Base-by-base conservation (phyloP, 2,113 vertebrate genomes). In the Thoracochromis brauschi region DNA sequence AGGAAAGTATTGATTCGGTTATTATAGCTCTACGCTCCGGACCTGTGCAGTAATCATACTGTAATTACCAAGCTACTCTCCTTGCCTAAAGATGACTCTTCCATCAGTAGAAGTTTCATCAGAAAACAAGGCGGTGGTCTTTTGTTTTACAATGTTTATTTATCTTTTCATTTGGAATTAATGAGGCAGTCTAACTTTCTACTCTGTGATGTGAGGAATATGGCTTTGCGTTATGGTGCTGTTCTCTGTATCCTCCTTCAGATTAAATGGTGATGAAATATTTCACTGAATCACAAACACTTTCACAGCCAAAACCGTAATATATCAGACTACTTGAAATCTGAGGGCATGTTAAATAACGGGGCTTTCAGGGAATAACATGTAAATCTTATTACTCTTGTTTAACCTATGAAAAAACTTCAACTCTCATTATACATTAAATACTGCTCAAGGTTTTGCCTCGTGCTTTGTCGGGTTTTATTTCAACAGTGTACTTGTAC, bases 1-100 rank as follows among this genome's bases (percentile, higher is more conserved):
- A 91, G 71, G 82, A 45, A 87, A 80, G 38, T 78, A 90, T 93
- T 81, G 88, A 93, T 93, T 92, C 68, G 81, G 85, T 92, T 92
- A 90, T 91, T 88, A 57, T 45, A 42, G 87, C 79, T 17, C 85
- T 49, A 2, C 9, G 10, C 79, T 84, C 19, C 8, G 42, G 81
- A 80, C 84, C 80, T 40, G 58, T 26, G 79, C 78, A 16, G 81
- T 90, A 85, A 89, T 16, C 53, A 87, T 75, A 80, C 85, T 79
- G 80, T 88, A 82, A 90, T 94, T 85, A 90, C 68, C 57, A 54
- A 40, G 68, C 83, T 19, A 51, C 86, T 87, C 81, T 73, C n/a
- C 82, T 47, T 81, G 35, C 83, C 63, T 35, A 80, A 60, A 90
- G 79, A 89, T 93, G 87, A 93, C 60, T 91, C 83, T 87, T 88